Evolutionary conservation across 2,113 vertebrate species (phyloP), one percentile per base, ranked within the genome.

Genomic region (Blennius ocellaris): DNA sequence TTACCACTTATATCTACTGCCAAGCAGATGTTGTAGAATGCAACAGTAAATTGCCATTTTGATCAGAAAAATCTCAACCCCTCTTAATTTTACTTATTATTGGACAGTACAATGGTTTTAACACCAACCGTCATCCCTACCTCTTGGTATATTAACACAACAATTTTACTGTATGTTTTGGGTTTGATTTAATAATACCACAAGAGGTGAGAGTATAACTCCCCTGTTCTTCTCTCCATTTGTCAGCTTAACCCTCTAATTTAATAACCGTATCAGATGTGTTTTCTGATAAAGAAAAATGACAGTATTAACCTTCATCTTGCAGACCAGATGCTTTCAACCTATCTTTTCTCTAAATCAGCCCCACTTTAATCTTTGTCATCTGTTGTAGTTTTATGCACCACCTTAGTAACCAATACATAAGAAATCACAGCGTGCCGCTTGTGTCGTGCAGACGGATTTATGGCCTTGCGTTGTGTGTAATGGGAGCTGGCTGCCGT

Each of bases 11-110:
- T 74, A 45, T 65, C 55, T 66, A 7, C 69, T 85, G 89, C 89
- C 85, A 87, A 88, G 76, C 88, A 92, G 90, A 90, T 89, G 84
- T 91, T 89, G 53, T 85, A 56, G 71, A 82, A 66, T 83, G 61
- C 66, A 71, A 53, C 70, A 81, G 74, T 65, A 30, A 30, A 30
- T 2, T 30, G 21, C 21, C 21, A 30, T 30, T 30, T 30, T 30
- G 21, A 30, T 30, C 21, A 30, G 76, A 78, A 85, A 84, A 87
- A 80, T 88, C 80, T 75, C 82, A 81, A 56, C 54, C 39, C 54
- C 65, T 88, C 82, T 81, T 70, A 51, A 67, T 88, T 88, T 78
- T 69, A 73, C 84, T 82, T 60, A 45, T 41, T 61, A 70, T 80
- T 78, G 76, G 21, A 30, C 21, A 4, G 2, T 2, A 30, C 21